Evolutionary conservation across 2,113 vertebrate species (phyloP).

Genomic region (Grammatotria lemairii): DNA sequence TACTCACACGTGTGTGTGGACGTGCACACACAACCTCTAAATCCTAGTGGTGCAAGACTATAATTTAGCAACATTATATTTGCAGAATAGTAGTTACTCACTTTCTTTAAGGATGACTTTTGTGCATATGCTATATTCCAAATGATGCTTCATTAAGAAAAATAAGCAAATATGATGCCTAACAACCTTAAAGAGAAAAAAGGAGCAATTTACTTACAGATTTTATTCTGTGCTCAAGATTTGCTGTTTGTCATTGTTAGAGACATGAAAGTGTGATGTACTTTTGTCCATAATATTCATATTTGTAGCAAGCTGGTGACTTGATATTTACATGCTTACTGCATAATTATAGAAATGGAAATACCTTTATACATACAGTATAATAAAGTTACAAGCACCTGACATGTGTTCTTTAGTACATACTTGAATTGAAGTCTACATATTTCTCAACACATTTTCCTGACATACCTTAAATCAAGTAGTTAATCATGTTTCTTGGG

Average conservation of each 20-base stretch:
- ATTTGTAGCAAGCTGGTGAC: not conserved
- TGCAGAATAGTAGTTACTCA: not conserved
- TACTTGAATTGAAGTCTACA: not conserved
- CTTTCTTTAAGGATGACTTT: not conserved
- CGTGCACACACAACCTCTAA: not conserved
- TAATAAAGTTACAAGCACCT: not conserved
- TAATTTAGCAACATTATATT: not conserved
- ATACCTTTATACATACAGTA: not conserved
- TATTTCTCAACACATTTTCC: not conserved
- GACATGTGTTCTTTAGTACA: not conserved
- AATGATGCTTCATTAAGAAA: not conserved
- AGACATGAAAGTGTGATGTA: fast-evolving
- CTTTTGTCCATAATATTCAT: not conserved
- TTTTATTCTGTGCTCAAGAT: not conserved
- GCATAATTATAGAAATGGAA: not conserved
- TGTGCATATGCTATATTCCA: not conserved
- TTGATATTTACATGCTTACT: not conserved
- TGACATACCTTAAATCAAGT: not conserved
- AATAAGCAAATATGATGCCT: not conserved
- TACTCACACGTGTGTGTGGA: not conserved
- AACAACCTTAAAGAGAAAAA: not conserved
- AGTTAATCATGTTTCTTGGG: not conserved
- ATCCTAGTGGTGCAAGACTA: not conserved
- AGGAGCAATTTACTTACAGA: not conserved
- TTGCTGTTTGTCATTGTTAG: not conserved